These are phyloP conservation scores for Lumbricus terrestris DNA, from an alignment of 2,888 invertebrate genomes.

Conservation along the genomic window DNA sequence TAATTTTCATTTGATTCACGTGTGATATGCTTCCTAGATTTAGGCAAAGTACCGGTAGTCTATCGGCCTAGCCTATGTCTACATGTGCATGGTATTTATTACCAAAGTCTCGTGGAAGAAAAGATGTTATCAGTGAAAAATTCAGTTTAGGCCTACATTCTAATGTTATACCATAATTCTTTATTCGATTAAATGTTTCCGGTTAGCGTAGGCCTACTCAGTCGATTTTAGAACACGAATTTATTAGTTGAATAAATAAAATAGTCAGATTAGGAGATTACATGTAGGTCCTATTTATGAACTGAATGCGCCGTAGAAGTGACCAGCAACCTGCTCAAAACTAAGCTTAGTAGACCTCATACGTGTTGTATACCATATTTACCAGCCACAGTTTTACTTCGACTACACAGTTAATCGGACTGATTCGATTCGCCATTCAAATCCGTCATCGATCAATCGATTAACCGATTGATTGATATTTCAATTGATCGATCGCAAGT, in stretches of 20 bases:
- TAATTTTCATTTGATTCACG: not conserved
- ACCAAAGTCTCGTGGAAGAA: not conserved
- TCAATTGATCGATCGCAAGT: not conserved
- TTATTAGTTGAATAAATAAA: not conserved
- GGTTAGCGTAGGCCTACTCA: not conserved
- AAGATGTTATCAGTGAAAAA: not conserved
- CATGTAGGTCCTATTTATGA: too few relatives aligned
- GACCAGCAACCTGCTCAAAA: not conserved
- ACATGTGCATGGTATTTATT: not conserved
- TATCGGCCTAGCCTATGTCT: too few relatives aligned
- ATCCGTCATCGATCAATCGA: not conserved
- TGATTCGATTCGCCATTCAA: conserved; percentile 3
- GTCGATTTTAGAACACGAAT: not conserved
- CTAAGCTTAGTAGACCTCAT: too few relatives aligned
- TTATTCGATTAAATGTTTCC: not conserved
- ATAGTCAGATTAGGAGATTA: too few relatives aligned
- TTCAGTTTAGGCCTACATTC: too few relatives aligned
- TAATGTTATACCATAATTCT: not conserved
- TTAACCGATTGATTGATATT: not conserved
- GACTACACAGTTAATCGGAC: too few relatives aligned
- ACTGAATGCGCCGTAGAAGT: not conserved
- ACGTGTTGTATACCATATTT: not conserved
- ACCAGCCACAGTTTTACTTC: not conserved
- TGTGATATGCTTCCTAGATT: not conserved
- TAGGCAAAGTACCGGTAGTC: not conserved